Evolutionary conservation across 2,888 invertebrate genomes (phyloP).

Genomic region (Callyntrura guangdongensis): DNA sequence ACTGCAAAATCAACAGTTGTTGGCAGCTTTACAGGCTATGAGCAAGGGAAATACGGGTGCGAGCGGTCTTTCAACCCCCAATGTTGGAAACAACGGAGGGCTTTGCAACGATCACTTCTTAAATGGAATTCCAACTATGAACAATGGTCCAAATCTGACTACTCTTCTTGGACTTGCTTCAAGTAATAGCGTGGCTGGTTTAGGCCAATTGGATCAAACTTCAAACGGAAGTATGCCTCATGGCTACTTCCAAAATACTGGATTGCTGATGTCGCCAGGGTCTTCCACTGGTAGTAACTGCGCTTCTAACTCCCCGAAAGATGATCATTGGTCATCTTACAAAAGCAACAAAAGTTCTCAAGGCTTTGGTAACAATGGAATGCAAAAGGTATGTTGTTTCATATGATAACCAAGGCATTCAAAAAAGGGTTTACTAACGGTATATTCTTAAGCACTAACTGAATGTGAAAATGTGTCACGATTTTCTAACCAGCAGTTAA

Average conservation of each 20-base stretch:
- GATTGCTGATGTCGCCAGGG: conserved; percentile 80
- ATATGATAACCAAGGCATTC: background rate
- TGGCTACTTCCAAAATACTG: conserved; percentile 82
- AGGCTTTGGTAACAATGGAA: conserved; percentile 81
- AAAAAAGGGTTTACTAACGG: background rate
- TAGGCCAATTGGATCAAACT: conserved; percentile 81
- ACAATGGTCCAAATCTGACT: conserved; percentile 82
- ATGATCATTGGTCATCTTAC: conserved; percentile 83
- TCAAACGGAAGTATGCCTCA: conserved; percentile 81
- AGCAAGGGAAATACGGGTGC: conserved; percentile 83
- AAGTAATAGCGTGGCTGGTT: conserved; percentile 76
- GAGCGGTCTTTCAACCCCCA: conserved; percentile 49
- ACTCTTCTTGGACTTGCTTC: conserved; percentile 83
- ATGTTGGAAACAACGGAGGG: conserved; percentile 49
- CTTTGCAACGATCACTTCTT: conserved; percentile 81
- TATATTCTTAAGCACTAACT: too few species aligned
- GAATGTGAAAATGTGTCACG: too few species aligned
- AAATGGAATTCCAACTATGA: conserved; percentile 82
- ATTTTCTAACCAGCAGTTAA: too few species aligned
- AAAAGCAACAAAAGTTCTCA: conserved; percentile 78
- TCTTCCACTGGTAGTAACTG: conserved; percentile 72
- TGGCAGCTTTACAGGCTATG: conserved; percentile 85
- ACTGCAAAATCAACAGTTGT: conserved; percentile 85
- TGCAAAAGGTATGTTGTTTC: conserved; percentile 81
- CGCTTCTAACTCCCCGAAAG: conserved; percentile 77